These are phyloP conservation scores for Neodiprion fabricii DNA, from an alignment of 1,140 invertebrate genomes.

Conservation along the genomic window DNA sequence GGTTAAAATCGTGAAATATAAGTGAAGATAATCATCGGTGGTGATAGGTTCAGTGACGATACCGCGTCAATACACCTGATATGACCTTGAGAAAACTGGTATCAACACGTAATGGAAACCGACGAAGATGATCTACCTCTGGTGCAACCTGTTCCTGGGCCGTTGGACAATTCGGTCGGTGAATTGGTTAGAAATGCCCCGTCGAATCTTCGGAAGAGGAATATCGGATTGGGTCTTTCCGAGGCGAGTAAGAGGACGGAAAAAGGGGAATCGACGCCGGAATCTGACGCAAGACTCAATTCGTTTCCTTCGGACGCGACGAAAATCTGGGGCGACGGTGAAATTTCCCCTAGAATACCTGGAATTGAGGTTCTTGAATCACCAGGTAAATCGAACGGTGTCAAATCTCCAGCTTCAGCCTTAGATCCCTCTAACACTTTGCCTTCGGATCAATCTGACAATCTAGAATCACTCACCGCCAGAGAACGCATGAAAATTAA, in stretches of 20 bases:
- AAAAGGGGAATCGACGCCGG: not conserved
- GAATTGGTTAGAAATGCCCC: not conserved
- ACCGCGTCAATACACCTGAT: not conserved
- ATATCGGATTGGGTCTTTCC: constrained; percentile 18
- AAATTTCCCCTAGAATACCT: constrained; percentile 38
- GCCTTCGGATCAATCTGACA: constrained; percentile 20
- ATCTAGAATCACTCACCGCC: constrained; percentile 26
- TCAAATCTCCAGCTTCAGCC: constrained; percentile 18
- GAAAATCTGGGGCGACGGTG: constrained; percentile 46
- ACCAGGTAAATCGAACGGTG: constrained; percentile 37
- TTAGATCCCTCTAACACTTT: constrained; percentile 22
- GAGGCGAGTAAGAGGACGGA: constrained; percentile 12
- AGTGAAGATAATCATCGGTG: not conserved
- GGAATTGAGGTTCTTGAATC: constrained; percentile 28
- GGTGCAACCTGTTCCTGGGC: constrained; percentile 15
- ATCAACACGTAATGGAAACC: constrained; percentile 22
- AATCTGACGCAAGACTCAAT: not conserved
- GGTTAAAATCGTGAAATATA: too few species aligned
- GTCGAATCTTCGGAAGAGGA: constrained; percentile 29
- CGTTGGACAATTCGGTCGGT: not conserved
- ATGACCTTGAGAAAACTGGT: not conserved
- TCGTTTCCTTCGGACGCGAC: constrained; percentile 36
- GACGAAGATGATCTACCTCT: constrained; percentile 29
- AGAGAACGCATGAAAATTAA: constrained; percentile 48
- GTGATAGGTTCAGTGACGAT: not conserved